Evolutionary conservation across 2,888 invertebrate species (phyloP), one percentile per base, ranked within the genome.

Genomic region (Pammene fasciana): DNA sequence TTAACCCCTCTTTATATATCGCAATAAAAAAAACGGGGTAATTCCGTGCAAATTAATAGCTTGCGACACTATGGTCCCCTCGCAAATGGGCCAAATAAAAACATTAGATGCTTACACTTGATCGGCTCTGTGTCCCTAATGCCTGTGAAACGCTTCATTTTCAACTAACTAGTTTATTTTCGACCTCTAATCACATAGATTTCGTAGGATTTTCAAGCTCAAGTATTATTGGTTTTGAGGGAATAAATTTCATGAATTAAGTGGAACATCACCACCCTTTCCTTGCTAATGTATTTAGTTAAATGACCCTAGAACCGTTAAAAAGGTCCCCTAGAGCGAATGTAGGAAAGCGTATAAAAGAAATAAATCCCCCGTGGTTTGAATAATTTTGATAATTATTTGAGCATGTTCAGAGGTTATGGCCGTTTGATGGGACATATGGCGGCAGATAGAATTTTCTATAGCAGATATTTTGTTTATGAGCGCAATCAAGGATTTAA

Each of bases 91-190:
- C 76, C 81, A 84, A 88, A 89, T 88, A 87, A 88, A 90, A 89
- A 89, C 92, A 90, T 90, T 87, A 87, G 83, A 84, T 81, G 81
- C 83, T 86, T 84, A 84, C 90, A 89, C 85, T 90, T 87, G 90
- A 92, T 90, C 87, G 83, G 87, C 3, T 48, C 6, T 38, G 45
- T 45, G 14, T 46, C 8, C 13, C 3, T 36, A n/a, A 34, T 34
- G 7, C 34, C 7, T n/a, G n/a, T n/a, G 9, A n/a, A n/a, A 11
- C 4, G 48, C 18, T 9, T n/a, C 16, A 7, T 11, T 52, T 18
- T 11, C 16, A 16, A 26, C 2, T 3, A 54, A 13, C 54, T 34
- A n/a, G 13, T 54, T 54, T 54, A n/a, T 34, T 5, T n/a, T 8
- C 3, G 34, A 13, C 11, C 34, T 13, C 3, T n/a, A 13, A 34